Evolutionary conservation across 2,888 invertebrate genomes (phyloP), one percentile per base, ranked within the genome.

Genomic region (Prosopocoilus inquinatus): DNA sequence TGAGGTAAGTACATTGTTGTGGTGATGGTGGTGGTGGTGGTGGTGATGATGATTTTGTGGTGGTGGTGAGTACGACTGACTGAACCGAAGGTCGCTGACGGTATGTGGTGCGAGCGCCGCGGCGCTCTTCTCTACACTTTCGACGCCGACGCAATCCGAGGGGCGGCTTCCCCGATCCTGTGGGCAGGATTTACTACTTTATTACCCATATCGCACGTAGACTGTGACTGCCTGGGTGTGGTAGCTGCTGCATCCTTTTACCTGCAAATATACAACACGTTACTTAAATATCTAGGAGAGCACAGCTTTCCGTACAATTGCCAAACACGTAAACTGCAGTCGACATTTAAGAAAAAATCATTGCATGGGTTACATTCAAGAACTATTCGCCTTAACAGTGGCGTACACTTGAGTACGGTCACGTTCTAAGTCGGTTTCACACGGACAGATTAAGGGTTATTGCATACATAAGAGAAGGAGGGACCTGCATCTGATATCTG

Each of bases 131-230:
- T 59, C 63, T 64, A 65, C 64, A 63, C 62, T 64, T 63, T 67
- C 72, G 75, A 75, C 77, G 77, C 77, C 77, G 78, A 76, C 76
- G 77, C 76, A 72, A 67, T 67, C 66, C 65, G 63, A 67, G 69
- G 75, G 75, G 75, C 73, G 74, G 73, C 70, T 70, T 69, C 71
- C 72, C 73, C 69, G 68, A 67, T 69, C 68, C 71, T 72, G 76
- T 76, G 77, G 77, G 77, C 76, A 74, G 77, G 76, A 76, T 76
- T 75, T 75, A 70, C 70, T 68, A 65, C 67, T 73, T 72, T 73
- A 73, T 74, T 70, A 70, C 81, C 81, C 81, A 81, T 82, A 81
- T 78, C 78, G 80, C 82, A 82, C 82, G 80, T 76, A 69, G 74
- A 75, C 76, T 75, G 75, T 76, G 76, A 75, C 77, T 41, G 76